Conservation (phyloP, 2,113 vertebrate species). For the Ploceus nigricollis region DNA sequence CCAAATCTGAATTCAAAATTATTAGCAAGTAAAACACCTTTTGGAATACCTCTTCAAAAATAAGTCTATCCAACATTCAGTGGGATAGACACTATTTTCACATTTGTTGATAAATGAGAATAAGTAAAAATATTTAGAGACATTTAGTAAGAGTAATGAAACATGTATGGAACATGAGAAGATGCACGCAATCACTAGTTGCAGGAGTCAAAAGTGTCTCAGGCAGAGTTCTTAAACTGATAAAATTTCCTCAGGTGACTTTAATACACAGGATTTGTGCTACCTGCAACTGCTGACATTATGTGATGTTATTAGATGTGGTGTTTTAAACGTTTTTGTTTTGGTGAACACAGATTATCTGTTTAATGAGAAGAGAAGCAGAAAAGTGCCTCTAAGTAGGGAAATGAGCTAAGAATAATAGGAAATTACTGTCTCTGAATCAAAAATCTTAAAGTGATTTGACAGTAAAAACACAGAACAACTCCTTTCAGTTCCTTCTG, state of each 20-base stretch:
- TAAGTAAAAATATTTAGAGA: background rate
- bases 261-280: background rate
- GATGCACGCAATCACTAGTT: background rate
- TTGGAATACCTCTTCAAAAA: background rate
- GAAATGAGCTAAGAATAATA: background rate
- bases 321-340: background rate
- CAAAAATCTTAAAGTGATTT: background rate
- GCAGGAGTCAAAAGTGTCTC: background rate
- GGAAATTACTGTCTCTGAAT: background rate
- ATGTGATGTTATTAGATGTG: background rate
- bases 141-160: background rate
- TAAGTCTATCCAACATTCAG: background rate
- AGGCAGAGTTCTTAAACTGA: background rate
- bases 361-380: background rate
- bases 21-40: background rate
- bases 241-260: background rate
- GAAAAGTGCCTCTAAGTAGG: background rate
- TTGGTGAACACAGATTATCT: background rate
- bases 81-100: background rate
- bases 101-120: background rate
- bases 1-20: background rate
- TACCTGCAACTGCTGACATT: background rate
- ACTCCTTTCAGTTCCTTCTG: background rate
- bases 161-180: background rate
- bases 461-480: background rate